Evolutionary conservation across 2,113 vertebrate species (phyloP).

Genomic region (Corythornis cristatus): DNA sequence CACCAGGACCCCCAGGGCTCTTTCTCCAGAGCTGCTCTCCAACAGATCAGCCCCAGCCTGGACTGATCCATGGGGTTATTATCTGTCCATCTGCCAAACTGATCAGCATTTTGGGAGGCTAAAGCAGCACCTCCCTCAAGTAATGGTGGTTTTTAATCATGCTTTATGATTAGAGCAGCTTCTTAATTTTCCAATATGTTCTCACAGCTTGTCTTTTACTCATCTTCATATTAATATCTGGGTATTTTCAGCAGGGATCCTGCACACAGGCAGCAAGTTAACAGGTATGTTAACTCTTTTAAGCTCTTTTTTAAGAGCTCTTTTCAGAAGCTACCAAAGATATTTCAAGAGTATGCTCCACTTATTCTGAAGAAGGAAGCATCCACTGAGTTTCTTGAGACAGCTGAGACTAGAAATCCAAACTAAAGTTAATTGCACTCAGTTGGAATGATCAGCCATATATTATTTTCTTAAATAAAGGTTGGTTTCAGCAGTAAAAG

Average conservation of each 20-base stretch:
- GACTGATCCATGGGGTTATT: too few species aligned
- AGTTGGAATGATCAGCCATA: neutral
- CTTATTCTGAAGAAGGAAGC: constrained; percentile 40
- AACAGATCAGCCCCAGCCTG: too few species aligned
- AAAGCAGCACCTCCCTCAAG: neutral
- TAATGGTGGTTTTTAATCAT: neutral
- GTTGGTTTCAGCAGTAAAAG: neutral
- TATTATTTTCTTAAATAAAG: neutral
- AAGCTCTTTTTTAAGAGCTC: neutral
- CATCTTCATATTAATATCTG: constrained; percentile 25
- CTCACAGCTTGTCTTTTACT: neutral
- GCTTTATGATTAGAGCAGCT: neutral
- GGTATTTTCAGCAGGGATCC: constrained; percentile 67
- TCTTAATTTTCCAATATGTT: neutral
- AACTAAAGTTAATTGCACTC: neutral
- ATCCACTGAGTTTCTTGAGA: constrained; percentile 54
- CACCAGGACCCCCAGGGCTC: too few species aligned
- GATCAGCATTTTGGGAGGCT: neutral
- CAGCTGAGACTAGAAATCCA: constrained; percentile 41
- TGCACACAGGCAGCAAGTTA: constrained; percentile 43
- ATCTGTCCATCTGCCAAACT: neutral
- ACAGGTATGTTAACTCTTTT: neutral
- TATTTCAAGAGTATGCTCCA: constrained; percentile 48
- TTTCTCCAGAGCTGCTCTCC: too few species aligned
- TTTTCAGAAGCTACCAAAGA: constrained; percentile 38